phyloP scores from a whole-genome alignment of 2,113 vertebrate species.

The Perca flavescens region DNA sequence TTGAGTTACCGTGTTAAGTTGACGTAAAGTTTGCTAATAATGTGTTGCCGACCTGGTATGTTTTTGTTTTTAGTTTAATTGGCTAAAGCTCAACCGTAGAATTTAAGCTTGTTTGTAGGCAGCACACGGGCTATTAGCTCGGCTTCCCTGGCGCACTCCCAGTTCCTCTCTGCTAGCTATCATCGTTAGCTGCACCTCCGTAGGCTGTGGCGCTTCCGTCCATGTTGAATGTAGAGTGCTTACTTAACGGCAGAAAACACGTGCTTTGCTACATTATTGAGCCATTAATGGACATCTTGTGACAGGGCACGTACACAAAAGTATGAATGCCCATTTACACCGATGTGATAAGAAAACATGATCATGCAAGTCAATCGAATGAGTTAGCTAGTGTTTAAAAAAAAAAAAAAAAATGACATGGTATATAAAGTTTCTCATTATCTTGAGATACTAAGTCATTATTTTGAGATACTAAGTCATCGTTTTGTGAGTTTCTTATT shows the following conservation, averaged over 20 bases:
- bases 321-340: too few relatives aligned
- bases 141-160: background rate
- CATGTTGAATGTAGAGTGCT: constrained; percentile 71
- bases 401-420: too few relatives aligned
- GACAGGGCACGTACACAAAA: constrained; percentile 70
- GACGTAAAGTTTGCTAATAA: background rate
- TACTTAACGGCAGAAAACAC: constrained; percentile 70
- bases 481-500: too few relatives aligned
- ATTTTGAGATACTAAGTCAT: too few relatives aligned
- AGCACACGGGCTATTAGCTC: constrained; percentile 28
- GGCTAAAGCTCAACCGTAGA: background rate
- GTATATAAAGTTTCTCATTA: too few relatives aligned
- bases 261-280: constrained; percentile 77
- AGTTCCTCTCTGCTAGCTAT: constrained; percentile 47
- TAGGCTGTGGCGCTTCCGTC: constrained; percentile 36
- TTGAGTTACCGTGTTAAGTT: background rate
- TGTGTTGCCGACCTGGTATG: background rate
- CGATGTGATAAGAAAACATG: too few relatives aligned
- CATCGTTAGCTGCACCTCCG: constrained; percentile 41
- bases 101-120: constrained; percentile 29
- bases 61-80: background rate
- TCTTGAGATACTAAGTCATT: too few relatives aligned
- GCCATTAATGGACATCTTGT: constrained; percentile 76
- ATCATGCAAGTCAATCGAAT: too few relatives aligned
- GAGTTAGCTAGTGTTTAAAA: too few relatives aligned